Evolutionary conservation across 2,797 vertebrate species (phyloP).

Genomic region (Potorous gilbertii): DNA sequence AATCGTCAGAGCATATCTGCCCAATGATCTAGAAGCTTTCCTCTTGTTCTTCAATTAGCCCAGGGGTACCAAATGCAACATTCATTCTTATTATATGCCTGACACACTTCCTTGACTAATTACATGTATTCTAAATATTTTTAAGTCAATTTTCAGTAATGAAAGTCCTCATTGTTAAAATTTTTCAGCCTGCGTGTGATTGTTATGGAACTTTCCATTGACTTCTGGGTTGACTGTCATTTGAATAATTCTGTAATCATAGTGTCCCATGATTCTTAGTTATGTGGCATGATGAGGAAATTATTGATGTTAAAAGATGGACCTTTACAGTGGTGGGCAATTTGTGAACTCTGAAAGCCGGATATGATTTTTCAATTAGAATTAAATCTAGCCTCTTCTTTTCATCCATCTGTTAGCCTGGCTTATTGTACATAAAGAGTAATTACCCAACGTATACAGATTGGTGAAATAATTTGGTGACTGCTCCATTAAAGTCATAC

Average conservation of each 20-base stretch:
- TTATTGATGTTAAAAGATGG: not conserved
- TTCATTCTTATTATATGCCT: not conserved
- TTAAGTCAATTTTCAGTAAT: not conserved
- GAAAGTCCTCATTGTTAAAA: not conserved
- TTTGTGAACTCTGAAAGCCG: not conserved
- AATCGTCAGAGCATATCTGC: not conserved
- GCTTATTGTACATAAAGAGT: not conserved
- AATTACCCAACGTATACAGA: not conserved
- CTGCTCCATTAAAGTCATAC: not conserved
- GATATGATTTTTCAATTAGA: not conserved
- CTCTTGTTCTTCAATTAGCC: not conserved
- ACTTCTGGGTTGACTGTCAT: not conserved
- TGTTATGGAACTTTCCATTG: not conserved
- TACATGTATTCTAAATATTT: not conserved
- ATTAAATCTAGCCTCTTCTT: not conserved
- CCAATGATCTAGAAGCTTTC: not conserved
- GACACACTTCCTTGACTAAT: not conserved
- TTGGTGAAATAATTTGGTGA: not conserved
- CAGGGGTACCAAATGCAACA: not conserved
- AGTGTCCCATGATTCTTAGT: not conserved
- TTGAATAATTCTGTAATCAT: not conserved
- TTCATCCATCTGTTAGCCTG: not conserved
- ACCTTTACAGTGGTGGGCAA: not conserved
- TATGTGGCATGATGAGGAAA: not conserved
- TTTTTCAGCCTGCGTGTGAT: not conserved